phyloP scores from a whole-genome alignment of 1,140 invertebrate species.

The Limonius californicus region DNA sequence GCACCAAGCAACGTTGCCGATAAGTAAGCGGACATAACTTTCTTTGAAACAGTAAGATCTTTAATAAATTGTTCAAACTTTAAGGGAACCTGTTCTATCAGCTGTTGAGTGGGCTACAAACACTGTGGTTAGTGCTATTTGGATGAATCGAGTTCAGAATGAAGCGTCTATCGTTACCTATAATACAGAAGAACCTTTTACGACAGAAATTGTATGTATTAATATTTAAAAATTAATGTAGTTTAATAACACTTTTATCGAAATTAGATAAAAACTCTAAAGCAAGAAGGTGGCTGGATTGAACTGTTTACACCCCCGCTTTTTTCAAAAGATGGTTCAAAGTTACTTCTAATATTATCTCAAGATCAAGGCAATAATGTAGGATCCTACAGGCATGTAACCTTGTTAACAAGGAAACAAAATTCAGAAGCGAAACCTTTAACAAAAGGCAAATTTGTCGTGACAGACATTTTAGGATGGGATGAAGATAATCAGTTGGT shows the following conservation, averaged over 20 bases:
- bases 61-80: constrained; percentile 5
- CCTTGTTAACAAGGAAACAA: constrained; percentile 49
- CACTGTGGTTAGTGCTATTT: constrained; percentile 65
- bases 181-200: constrained; percentile 1
- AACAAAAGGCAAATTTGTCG: constrained; percentile 71
- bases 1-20: constrained; percentile 24
- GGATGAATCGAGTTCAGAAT: constrained; percentile 87
- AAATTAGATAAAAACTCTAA: constrained; percentile 43
- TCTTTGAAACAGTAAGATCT: neutral
- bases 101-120: constrained; percentile 75
- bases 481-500: constrained; percentile 62
- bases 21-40: constrained; percentile 22
- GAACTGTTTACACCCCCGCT: constrained; percentile 59
- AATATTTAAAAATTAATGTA: too few relatives aligned
- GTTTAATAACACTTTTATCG: too few relatives aligned
- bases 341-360: constrained; percentile 53
- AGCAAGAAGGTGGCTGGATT: constrained; percentile 65
- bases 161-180: constrained; percentile 40
- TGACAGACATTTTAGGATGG: constrained; percentile 76
- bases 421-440: constrained; percentile 51
- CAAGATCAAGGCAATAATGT: constrained; percentile 52
- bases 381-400: constrained; percentile 65
- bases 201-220: constrained; percentile 30
- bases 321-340: constrained; percentile 53
- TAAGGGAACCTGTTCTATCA: constrained; percentile 63